Base-by-base conservation (phyloP, 2,888 invertebrate species). In the Baronia brevicornis region DNA sequence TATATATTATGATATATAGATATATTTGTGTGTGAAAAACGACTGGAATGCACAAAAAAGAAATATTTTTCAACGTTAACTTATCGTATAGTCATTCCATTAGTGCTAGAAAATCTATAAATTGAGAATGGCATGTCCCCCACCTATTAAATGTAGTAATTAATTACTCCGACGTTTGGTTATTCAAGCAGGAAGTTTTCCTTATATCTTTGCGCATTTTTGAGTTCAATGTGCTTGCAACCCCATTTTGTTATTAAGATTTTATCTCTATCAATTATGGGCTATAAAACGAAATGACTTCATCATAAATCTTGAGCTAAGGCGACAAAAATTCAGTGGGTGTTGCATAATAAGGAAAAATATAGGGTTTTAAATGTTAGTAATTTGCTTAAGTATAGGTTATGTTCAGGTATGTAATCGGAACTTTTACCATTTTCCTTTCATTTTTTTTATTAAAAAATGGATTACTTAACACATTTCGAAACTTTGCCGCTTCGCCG, bases 211-310 rank as follows among this genome's bases (percentile, higher is more conserved):
- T 21, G 30, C 35, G 35, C 30, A 30, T 17, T 35, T 35, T 30
- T 35, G 29, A 35, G 26, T 26, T 21, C 19, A 26, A 9, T 17
- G 29, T 20, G 26, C 26, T 11, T 26, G 26, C 21, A 25, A 21
- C 17, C 35, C 26, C 26, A 26, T 35, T 30, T 21, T 7, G 35
- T 30, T 26, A 35, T 35, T 30, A 35, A 30, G 35, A 35, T 35
- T 35, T 30, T 35, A 35, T 35, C 35, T 30, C 17, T 35, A 26
- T 21, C 35, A 35, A 35, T 35, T 35, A 35, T 26, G 25, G 26
- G 21, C 35, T 26, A 30, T 35, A 35, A 35, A 35, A 26, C 21
- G 26, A 35, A 35, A 35, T 35, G 29, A 29, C 35, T 35, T 35
- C 29, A 35, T 35, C 25, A 30, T 35, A 35, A 35, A 35, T 35